Evolutionary conservation across 2,797 vertebrate species (phyloP).

Genomic region (Vespertilio murinus): DNA sequence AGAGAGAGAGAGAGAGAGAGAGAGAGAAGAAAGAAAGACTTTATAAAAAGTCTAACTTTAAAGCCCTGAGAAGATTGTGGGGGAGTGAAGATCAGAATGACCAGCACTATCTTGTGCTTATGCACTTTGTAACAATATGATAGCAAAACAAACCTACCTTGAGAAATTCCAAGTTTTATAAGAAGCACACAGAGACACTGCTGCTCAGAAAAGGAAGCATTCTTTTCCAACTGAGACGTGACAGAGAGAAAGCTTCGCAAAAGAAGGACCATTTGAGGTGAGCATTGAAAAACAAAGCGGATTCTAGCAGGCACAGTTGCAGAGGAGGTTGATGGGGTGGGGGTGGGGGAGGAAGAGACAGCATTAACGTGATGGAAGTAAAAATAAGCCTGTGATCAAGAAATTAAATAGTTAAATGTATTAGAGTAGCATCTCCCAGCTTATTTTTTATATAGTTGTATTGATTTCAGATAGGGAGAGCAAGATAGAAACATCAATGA

Average conservation of each 20-base stretch:
- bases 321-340: not conserved
- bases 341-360: not conserved
- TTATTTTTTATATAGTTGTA: not conserved
- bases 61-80: not conserved
- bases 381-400: not conserved
- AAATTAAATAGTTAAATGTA: slow-evolving; percentile 25
- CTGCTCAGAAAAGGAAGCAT: slow-evolving; percentile 9
- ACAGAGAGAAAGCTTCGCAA: slow-evolving; percentile 7
- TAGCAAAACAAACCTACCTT: slow-evolving; percentile 55
- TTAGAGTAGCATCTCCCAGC: not conserved
- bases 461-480: no score
- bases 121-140: slow-evolving; percentile 43
- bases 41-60: no score
- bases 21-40: no score
- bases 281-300: slow-evolving; percentile 45
- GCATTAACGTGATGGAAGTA: slow-evolving; percentile 5
- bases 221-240: slow-evolving; percentile 48
- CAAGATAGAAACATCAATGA: no score
- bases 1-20: no score
- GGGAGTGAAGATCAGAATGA: not conserved
- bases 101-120: slow-evolving; percentile 13
- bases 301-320: slow-evolving; percentile 7
- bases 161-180: slow-evolving; percentile 49
- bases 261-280: slow-evolving; percentile 34
- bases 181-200: slow-evolving; percentile 49